Conservation (phyloP, 2,888 invertebrate species). For the Dryadula phaetusa region DNA sequence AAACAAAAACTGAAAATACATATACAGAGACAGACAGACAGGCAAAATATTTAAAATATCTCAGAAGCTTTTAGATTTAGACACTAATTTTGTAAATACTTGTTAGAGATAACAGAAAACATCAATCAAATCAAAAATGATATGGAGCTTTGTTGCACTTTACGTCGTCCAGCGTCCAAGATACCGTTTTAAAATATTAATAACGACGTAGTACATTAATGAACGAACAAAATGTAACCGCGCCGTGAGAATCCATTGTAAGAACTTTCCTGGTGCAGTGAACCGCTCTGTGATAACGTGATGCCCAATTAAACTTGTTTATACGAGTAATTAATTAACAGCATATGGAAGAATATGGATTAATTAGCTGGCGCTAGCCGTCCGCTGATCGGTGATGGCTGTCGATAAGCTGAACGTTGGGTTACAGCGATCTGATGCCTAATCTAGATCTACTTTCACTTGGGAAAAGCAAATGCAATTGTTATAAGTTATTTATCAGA, state of each 20-base stretch:
- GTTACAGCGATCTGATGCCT: background rate
- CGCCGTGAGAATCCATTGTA: constrained; percentile 63
- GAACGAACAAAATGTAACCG: constrained; percentile 65
- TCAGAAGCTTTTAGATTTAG: no score
- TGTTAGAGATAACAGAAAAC: background rate
- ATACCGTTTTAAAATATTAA: constrained; percentile 81
- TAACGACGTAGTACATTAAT: constrained; percentile 73
- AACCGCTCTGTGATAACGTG: constrained; percentile 61
- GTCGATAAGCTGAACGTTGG: constrained; percentile 16
- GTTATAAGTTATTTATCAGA: no score
- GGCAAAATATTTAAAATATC: background rate
- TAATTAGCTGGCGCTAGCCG: constrained; percentile 34
- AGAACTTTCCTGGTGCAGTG: constrained; percentile 60
- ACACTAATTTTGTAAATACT: background rate
- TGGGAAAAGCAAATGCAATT: background rate
- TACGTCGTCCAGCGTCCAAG: constrained; percentile 20
- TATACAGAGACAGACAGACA: background rate
- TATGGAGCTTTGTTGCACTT: constrained; percentile 15
- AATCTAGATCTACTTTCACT: constrained; percentile 15
- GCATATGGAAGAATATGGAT: constrained; percentile 40
- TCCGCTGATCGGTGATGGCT: no score
- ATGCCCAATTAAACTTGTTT: constrained; percentile 75
- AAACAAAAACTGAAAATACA: background rate
- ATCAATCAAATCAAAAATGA: no score
- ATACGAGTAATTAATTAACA: constrained; percentile 75